Percentiles rank a stretch among this genome's conserved stretches.
Conservation (phyloP, 2,113 vertebrate species). For the Mandrillus leucophaeus region DNA sequence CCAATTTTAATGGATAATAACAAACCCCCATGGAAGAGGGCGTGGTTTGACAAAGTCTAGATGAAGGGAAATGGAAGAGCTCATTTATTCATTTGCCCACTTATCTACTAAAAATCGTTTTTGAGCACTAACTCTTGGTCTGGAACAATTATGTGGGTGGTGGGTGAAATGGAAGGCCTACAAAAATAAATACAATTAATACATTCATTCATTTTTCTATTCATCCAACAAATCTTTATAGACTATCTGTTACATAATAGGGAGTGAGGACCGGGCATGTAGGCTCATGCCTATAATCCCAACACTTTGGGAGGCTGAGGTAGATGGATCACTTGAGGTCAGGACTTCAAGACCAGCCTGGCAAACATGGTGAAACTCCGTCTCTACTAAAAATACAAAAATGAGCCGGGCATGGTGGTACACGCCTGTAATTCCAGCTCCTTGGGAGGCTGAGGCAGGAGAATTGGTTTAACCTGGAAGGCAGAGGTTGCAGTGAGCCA, state of each 20-base stretch:
- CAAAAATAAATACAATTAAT: background rate
- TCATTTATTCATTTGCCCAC: background rate
- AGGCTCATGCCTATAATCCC: too few species aligned
- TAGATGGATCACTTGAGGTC: too few species aligned
- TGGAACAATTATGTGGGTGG: background rate
- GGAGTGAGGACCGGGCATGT: too few species aligned
- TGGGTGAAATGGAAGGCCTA: background rate
- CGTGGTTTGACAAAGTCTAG: background rate
- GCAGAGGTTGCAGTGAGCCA: too few species aligned
- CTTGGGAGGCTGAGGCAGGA: too few species aligned
- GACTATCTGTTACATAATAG: background rate
- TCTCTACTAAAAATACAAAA: too few species aligned
- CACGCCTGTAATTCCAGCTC: too few species aligned
- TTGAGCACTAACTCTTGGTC: background rate
- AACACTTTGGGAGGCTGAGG: too few species aligned
- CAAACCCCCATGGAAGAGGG: background rate
- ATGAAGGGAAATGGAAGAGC: background rate
- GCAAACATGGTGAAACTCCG: too few species aligned
- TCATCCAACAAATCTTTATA: background rate
- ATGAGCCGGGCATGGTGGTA: too few species aligned
- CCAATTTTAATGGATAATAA: background rate
- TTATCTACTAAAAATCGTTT: background rate
- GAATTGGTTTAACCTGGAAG: too few species aligned
- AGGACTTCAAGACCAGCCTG: too few species aligned
- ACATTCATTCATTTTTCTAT: background rate